Percentiles rank a stretch among this genome's conserved stretches.
These are phyloP conservation scores for Sclerurus mexicanus DNA, from an alignment of 2,113 vertebrate genomes.

Conservation along the genomic window DNA sequence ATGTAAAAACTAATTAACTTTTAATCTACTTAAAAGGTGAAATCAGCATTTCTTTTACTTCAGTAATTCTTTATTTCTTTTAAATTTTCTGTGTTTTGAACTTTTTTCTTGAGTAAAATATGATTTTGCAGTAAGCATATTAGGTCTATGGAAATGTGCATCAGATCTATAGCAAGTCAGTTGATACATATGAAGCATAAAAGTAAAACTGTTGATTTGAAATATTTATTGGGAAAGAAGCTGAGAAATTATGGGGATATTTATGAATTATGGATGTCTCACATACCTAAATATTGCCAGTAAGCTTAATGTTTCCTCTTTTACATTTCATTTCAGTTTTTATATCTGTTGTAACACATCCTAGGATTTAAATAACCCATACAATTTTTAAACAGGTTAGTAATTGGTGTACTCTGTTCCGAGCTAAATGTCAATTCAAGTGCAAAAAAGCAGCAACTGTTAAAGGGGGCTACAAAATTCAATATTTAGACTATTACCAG, in stretches of 20 bases:
- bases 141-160: not conserved
- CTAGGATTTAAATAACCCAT: not conserved
- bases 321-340: not conserved
- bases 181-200: not conserved
- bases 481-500: not conserved
- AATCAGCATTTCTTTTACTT: not conserved
- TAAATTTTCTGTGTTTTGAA: not conserved
- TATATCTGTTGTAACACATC: not conserved
- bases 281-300: not conserved
- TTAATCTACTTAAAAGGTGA: not conserved
- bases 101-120: not conserved
- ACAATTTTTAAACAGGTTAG: not conserved
- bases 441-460: constrained; percentile 1
- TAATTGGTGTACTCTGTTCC: not conserved
- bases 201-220: constrained; percentile 1
- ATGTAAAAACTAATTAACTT: not conserved
- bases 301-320: not conserved
- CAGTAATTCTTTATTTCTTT: not conserved
- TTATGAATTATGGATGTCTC: not conserved
- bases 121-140: not conserved
- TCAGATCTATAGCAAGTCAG: not conserved
- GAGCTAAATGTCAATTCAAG: not conserved
- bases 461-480: not conserved
- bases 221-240: not conserved
- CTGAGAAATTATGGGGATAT: not conserved